Evolutionary conservation across 2,888 invertebrate species (phyloP), one percentile per base, ranked within the genome.

Genomic region (Blastobasis adustella): DNA sequence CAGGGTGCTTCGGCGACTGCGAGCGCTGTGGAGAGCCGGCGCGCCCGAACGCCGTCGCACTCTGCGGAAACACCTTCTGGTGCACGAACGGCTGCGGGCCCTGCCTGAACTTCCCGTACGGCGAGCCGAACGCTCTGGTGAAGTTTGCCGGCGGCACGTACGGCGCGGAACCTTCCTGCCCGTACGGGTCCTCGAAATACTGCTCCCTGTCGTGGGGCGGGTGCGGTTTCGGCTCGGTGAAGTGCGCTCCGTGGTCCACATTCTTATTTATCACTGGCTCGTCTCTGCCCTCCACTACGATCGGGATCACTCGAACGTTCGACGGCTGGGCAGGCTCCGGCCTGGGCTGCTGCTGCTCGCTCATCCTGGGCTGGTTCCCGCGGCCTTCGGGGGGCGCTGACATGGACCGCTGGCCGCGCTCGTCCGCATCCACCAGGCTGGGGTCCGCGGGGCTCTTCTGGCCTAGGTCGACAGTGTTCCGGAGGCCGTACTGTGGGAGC

Each of bases 201-300:
- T 89, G 73, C 57, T 88, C 83, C 59, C 86, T 79, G 51, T 87
- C 85, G 38, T 77, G 79, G 45, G 79, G 71, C 44, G 70, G 67
- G 69, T 80, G 62, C 55, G 77, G 76, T 68, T 81, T 77, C 47
- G 89, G 54, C 7, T 82, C 82, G 40, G 70, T 68, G 60, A 73
- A 71, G 62, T 80, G 69, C 58, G 79, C 59, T 59, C 80, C 72
- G 61, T 78, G 80, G 49, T 86, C 89, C n/a, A 76, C 77, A 54
- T 89, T 86, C 69, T 91, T 92, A 56, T 93, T 93, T 52, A 94
- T 88, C 10, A 95, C 91, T 0, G 95, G 95, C 67, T 94, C 93
- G 64, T 95, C 94, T 50, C 96, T 89, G 6, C 96, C 96, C 79
- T 97, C 96, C 0, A 96, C 94, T 69, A 94, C 94, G 58, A 96